phyloP scores from a whole-genome alignment of 2,113 vertebrate species.

The Cottus gobio region DNA sequence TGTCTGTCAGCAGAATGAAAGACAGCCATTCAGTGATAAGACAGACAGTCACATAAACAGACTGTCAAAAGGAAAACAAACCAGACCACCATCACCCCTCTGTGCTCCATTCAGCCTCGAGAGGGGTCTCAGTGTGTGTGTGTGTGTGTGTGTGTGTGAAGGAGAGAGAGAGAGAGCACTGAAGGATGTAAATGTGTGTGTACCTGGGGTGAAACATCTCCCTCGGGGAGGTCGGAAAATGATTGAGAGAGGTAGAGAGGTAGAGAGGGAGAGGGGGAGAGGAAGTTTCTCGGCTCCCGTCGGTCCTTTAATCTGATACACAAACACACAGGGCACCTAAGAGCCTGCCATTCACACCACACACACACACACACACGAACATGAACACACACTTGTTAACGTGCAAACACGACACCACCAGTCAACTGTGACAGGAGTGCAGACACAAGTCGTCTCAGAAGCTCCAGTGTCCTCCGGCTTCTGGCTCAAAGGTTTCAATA shows the following conservation, averaged over 20 bases:
- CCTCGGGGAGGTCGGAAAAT: slow-evolving; percentile 35
- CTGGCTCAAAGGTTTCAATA: too few species aligned
- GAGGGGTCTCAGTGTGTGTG: slow-evolving; percentile 39
- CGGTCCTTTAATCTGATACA: slow-evolving; percentile 72
- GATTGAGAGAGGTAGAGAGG: slow-evolving; percentile 41
- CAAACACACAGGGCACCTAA: slow-evolving; percentile 69
- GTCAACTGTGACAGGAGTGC: slow-evolving; percentile 24
- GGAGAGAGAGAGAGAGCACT: background rate
- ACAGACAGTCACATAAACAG: slow-evolving; percentile 74
- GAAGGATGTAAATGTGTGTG: slow-evolving; percentile 52
- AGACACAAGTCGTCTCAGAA: background rate
- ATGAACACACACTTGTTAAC: slow-evolving; percentile 45
- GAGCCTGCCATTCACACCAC: slow-evolving; percentile 64
- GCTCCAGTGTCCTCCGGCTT: too few species aligned
- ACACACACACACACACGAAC: slow-evolving; percentile 29
- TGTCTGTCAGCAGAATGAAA: slow-evolving; percentile 72
- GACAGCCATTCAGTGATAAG: slow-evolving; percentile 77
- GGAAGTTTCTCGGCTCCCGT: slow-evolving; percentile 63
- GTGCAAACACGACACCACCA: slow-evolving; percentile 27
- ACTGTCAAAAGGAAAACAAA: slow-evolving; percentile 68
- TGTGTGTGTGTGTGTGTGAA: slow-evolving; percentile 18
- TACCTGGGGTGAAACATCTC: slow-evolving; percentile 50
- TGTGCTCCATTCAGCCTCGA: slow-evolving; percentile 58
- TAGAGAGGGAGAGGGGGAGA: too few species aligned
- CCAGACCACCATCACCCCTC: slow-evolving; percentile 53